A percentile compares a stretch with the other conserved stretches of the same genome.
These are phyloP conservation scores for Synergus gifuensis DNA, from an alignment of 2,888 invertebrate genomes.

Conservation along the genomic window DNA sequence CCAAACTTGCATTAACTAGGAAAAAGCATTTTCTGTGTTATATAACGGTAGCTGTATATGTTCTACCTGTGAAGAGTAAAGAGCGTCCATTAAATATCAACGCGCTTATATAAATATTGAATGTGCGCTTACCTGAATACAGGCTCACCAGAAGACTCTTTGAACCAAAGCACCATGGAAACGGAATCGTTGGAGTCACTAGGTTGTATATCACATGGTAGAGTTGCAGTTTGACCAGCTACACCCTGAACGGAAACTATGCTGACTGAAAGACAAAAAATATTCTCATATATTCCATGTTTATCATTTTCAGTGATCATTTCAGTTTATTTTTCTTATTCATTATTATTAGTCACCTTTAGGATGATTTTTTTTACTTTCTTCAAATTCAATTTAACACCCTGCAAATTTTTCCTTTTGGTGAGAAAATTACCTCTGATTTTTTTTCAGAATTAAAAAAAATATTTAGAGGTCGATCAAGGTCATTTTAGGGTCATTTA, in stretches of 20 bases:
- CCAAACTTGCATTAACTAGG: not conserved
- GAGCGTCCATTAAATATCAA: not conserved
- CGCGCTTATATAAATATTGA: not conserved
- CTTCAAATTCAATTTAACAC: too few relatives aligned
- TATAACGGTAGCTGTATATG: not conserved
- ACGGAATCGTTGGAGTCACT: conserved; percentile 90
- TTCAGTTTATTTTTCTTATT: too few relatives aligned
- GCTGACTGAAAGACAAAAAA: conserved; percentile 83
- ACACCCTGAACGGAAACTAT: conserved; percentile 92
- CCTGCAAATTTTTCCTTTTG: too few relatives aligned
- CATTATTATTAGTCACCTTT: too few relatives aligned
- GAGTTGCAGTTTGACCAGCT: conserved; percentile 88
- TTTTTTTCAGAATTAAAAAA: too few relatives aligned
- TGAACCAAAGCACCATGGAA: conserved; percentile 95
- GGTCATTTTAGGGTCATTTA: too few relatives aligned
- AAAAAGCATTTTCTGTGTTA: not conserved
- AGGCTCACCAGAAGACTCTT: conserved; percentile 88
- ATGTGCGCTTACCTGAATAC: conserved; percentile 84
- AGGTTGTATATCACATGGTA: conserved; percentile 94
- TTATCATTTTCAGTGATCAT: not conserved
- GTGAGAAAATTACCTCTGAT: too few relatives aligned
- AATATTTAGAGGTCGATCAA: too few relatives aligned
- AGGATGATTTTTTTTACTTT: too few relatives aligned
- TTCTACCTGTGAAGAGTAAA: not conserved
- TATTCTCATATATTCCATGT: conserved; percentile 32